A percentile compares a stretch with the other conserved stretches of the same genome.
These are phyloP conservation scores for Trissolcus japonicus DNA, from an alignment of 2,888 invertebrate species.

Conservation along the genomic window DNA sequence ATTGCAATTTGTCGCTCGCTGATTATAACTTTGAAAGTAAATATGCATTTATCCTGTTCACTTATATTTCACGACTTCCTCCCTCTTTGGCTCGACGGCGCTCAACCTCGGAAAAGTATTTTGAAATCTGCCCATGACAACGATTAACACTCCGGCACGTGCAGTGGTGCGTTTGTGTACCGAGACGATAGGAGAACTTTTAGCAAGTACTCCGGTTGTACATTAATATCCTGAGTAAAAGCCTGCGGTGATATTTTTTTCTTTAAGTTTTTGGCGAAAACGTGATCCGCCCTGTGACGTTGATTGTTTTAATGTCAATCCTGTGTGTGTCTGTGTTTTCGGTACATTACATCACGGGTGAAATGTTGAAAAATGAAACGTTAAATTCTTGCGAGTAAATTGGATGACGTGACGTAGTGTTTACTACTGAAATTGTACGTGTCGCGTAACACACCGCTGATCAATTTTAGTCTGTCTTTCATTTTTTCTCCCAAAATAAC, in stretches of 20 bases:
- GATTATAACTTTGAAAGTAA: constrained; percentile 13
- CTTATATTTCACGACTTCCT: constrained; percentile 27
- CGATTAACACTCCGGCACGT: constrained; percentile 57
- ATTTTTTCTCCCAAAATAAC: too few relatives aligned
- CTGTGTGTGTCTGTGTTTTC: constrained; percentile 25
- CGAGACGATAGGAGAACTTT: constrained; percentile 64
- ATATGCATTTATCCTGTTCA: constrained; percentile 31
- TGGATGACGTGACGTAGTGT: constrained; percentile 50
- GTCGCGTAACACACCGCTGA: constrained; percentile 21
- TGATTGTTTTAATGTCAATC: constrained; percentile 54
- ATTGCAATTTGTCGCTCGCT: constrained; percentile 16
- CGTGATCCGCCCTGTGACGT: constrained; percentile 48
- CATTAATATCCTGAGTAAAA: constrained; percentile 58
- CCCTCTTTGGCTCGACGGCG: neutral
- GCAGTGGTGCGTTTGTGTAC: constrained; percentile 62
- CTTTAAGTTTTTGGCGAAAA: constrained; percentile 55
- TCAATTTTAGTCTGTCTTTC: constrained; percentile 12
- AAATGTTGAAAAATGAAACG: constrained; percentile 50
- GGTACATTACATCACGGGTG: constrained; percentile 38
- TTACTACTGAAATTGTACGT: constrained; percentile 53
- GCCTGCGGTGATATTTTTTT: constrained; percentile 56
- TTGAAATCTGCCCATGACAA: constrained; percentile 56
- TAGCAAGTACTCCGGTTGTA: constrained; percentile 36
- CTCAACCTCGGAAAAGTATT: constrained; percentile 39
- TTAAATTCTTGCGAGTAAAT: constrained; percentile 49